Evolutionary conservation across 2,888 invertebrate genomes (phyloP).

Genomic region (Agrotis segetum): DNA sequence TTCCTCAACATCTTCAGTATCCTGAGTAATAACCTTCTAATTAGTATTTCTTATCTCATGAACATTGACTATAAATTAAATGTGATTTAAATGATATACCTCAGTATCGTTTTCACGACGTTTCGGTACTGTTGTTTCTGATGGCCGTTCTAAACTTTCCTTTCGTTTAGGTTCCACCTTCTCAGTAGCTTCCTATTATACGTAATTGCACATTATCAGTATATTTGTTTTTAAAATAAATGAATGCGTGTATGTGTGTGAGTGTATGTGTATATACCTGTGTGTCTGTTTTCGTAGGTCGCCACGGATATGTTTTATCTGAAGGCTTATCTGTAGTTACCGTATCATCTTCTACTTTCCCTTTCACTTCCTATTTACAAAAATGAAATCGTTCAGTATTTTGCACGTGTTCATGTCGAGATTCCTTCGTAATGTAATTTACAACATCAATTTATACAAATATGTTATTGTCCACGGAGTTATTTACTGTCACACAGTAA

Average conservation of each 20-base stretch:
- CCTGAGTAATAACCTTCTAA: conserved; percentile 65
- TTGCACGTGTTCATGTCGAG: conserved; percentile 34
- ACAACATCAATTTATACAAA: conserved; percentile 58
- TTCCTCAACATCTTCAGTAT: conserved; percentile 71
- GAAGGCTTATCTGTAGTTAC: conserved; percentile 82
- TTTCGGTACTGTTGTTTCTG: conserved; percentile 61
- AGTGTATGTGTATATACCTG: conserved; percentile 74
- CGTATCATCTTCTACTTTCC: conserved; percentile 80
- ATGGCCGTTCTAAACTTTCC: conserved; percentile 71
- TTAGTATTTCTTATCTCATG: conserved; percentile 17
- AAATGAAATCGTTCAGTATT: conserved; percentile 70
- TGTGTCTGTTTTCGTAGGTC: conserved; percentile 84
- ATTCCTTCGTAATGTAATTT: conserved; percentile 42
- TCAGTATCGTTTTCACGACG: conserved; percentile 75
- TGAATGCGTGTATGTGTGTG: conserved; percentile 63
- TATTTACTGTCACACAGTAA: conserved; percentile 78
- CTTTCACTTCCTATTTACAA: conserved; percentile 85
- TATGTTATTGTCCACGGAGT: conserved; percentile 72
- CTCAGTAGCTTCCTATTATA: conserved; percentile 76
- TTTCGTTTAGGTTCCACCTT: conserved; percentile 78
- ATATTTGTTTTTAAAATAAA: not conserved
- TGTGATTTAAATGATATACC: conserved; percentile 66
- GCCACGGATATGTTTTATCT: conserved; percentile 84
- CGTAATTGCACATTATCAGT: conserved; percentile 34
- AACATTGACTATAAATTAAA: not conserved